These are phyloP conservation scores for Mergus octosetaceus DNA, from an alignment of 2,797 vertebrate genomes.

Conservation along the genomic window DNA sequence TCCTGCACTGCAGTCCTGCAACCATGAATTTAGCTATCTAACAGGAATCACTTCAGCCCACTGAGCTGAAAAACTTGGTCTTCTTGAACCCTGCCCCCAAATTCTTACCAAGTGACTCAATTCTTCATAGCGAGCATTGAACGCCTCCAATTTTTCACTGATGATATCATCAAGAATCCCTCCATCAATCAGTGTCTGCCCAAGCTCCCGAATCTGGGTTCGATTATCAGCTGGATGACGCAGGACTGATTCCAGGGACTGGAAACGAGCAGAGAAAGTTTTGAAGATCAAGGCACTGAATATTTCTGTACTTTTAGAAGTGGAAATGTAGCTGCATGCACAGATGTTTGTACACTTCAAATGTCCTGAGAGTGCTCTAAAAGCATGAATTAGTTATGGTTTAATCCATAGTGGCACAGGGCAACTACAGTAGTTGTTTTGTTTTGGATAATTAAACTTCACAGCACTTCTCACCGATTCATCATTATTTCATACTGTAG, in stretches of 20 bases:
- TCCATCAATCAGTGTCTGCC: slow-evolving; percentile 96
- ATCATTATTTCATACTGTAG: neutral
- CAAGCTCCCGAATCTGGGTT: slow-evolving; percentile 96
- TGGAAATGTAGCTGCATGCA: neutral
- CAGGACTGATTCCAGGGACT: slow-evolving; percentile 89
- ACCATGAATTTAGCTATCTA: neutral
- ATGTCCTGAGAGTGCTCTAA: neutral
- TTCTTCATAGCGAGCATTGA: slow-evolving; percentile 91
- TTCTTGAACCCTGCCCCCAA: neutral
- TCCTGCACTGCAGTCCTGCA: neutral
- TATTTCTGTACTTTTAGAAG: neutral
- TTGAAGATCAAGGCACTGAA: neutral
- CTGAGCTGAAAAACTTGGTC: neutral
- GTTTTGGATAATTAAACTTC: neutral
- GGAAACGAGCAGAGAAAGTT: neutral
- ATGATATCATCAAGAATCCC: slow-evolving; percentile 98
- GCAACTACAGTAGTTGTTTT: neutral
- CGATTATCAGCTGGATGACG: slow-evolving; percentile 97
- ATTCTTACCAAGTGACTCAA: slow-evolving; percentile 89
- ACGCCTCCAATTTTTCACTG: slow-evolving; percentile 93
- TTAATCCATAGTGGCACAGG: neutral
- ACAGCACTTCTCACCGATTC: neutral
- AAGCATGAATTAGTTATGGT: neutral
- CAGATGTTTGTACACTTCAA: neutral
- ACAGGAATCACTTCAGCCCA: neutral